Conservation (phyloP, 1,140 invertebrate genomes). For the Drosophila triauraria region DNA sequence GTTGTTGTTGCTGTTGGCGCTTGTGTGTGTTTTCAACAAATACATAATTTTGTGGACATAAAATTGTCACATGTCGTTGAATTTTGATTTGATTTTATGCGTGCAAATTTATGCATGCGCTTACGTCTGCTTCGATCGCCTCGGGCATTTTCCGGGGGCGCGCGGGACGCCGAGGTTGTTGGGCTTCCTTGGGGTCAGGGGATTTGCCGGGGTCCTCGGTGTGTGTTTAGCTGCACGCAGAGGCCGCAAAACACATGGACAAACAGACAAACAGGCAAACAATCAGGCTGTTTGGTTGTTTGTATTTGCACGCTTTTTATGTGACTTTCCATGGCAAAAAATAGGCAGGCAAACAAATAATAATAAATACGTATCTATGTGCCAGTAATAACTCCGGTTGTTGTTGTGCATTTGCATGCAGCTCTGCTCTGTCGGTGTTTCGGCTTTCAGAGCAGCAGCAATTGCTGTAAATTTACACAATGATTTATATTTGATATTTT, state of each 20-base stretch:
- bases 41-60: conserved; percentile 84
- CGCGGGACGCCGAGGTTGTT: background rate
- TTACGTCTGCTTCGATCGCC: conserved; percentile 54
- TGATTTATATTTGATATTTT: conserved; percentile 83
- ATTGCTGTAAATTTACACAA: conserved; percentile 78
- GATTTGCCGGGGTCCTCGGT: conserved; percentile 24
- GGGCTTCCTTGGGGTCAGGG: conserved; percentile 20
- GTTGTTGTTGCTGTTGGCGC: conserved; percentile 43
- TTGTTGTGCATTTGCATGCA: conserved; percentile 64
- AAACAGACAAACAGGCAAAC: conserved; percentile 17
- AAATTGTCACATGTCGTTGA: conserved; percentile 83
- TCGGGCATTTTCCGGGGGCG: conserved; percentile 6
- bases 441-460: conserved; percentile 63
- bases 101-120: conserved; percentile 80
- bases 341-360: conserved; percentile 30
- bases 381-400: conserved; percentile 31
- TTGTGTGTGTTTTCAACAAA: conserved; percentile 79
- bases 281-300: conserved; percentile 42
- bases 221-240: conserved; percentile 59
- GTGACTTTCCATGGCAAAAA: conserved; percentile 63
- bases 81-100: conserved; percentile 84
- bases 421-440: conserved; percentile 47
- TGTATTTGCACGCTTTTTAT: conserved; percentile 74
- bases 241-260: conserved; percentile 31
- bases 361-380: conserved; percentile 36